These are phyloP conservation scores for Todiramphus saurophagus DNA, from an alignment of 2,113 vertebrate genomes.

Conservation along the genomic window DNA sequence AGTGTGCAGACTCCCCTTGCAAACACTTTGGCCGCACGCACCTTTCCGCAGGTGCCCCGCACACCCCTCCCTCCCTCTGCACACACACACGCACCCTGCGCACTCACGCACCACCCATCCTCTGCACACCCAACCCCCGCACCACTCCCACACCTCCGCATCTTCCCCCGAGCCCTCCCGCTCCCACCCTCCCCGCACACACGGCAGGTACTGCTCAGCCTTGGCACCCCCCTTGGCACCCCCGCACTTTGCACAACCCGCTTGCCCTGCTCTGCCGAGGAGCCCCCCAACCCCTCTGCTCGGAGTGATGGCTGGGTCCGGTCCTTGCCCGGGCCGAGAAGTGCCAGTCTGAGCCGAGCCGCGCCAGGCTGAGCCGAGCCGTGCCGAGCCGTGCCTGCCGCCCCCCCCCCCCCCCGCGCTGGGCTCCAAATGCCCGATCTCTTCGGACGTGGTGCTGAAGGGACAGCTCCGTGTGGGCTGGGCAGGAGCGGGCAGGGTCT, in stretches of 20 bases:
- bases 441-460: constrained; percentile 21
- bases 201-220: not conserved
- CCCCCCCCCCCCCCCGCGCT: no score
- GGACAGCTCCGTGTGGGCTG: not conserved
- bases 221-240: no score
- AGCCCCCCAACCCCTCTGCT: no score
- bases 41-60: not conserved
- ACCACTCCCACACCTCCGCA: not conserved
- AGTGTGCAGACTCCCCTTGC: not conserved
- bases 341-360: not conserved
- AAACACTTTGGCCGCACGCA: not conserved
- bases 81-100: not conserved
- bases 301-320: not conserved
- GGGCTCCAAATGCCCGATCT: rapidly evolving
- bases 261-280: not conserved
- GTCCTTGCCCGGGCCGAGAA: no score
- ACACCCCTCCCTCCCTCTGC: not conserved
- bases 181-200: not conserved
- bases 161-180: not conserved
- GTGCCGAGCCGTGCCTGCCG: not conserved
- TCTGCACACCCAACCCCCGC: not conserved
- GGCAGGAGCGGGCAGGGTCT: not conserved
- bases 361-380: not conserved
- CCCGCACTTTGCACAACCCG: not conserved
- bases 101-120: not conserved